Base-by-base conservation (phyloP, 2,113 vertebrate species). In the Brachypodius melanocephalos region DNA sequence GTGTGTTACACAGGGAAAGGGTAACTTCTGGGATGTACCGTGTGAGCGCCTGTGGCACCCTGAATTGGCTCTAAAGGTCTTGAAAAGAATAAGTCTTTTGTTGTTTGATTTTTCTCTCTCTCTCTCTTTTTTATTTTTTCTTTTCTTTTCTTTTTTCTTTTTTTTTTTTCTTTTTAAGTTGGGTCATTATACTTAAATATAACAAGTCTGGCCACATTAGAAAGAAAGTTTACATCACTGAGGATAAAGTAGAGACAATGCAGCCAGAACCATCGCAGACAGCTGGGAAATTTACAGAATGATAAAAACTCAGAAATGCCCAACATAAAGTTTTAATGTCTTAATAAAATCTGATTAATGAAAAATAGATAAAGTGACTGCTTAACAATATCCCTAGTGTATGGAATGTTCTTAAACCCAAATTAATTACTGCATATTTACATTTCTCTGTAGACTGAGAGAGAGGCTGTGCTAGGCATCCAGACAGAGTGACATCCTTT, bases 261-360 rank as follows among this genome's bases (percentile, higher is more conserved):
- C 1, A 2, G 17, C 66, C 21, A 6, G 72, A 75, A 29, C 22
- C 36, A 5, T 77, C 0, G 0, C 0, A 1, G 79, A 46, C 84
- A 91, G 87, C 72, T 87, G 34, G 69, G 86, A 91, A 89, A 95
- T 92, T 89, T 92, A 84, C 72, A 69, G 72, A 91, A 93, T 71
- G 83, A 58, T 92, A 63, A 84, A 83, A 82, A 68, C 66, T 91
- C 72, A 69, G 79, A 93, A 95, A 95, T 81, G 61, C 68, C 57
- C 77, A 83, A 29, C 72, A 45, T 95, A 85, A 96, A 95, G 80
- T 94, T 94, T 94, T 92, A 95, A 85, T 79, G 61, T 96, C 84
- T 95, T 89, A 88, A 92, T 93, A 97, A 96, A 97, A 84, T 89
- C 88, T 89, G 77, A 84, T 88, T 94, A 96, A 95, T 94, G 88